Evolutionary conservation across 1,140 invertebrate genomes (phyloP), one percentile per base, ranked within the genome.

Genomic region (Saccostrea cuccullata): DNA sequence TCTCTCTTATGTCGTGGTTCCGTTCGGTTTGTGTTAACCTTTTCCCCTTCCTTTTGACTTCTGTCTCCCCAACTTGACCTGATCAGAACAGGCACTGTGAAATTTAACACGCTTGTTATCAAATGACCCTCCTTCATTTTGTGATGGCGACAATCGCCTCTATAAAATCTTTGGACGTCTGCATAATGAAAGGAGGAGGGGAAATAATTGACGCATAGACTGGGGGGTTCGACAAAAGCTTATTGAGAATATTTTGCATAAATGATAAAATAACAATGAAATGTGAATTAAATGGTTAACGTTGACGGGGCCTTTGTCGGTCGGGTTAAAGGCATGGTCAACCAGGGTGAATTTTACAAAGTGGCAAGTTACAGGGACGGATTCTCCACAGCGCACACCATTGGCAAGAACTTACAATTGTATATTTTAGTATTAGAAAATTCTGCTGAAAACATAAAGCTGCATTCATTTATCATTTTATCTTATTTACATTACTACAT

Each of bases 221-320:
- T 26, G 15, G 5, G 5, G 15, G 70, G 23, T 36, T 26, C 70
- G 70, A 12, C 70, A 30, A 36, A 36, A 15, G 30, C 12, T 77
- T 77, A 77, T 77, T 77, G 70, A 36, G 13, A 36, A 30, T 77
- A 15, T 36, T 36, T 30, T 36, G 26, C 70, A 77, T 77, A 30
- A 77, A 77, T 77, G 70, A 77, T 77, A 77, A 77, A 77, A 77
- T 77, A 77, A 77, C 70, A 77, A 77, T 30, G 30, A 36, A n/a
- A 26, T 11, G 26, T 77, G 12, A 13, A 36, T 26, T 77, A 30
- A 77, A 30, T 26, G 20, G 26, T 77, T 26, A 77, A 77, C 30
- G 30, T 8, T 77, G 70, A 36, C 23, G 30, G 70, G 23, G 13
- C 70, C 23, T 77, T 23, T 77, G 23, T 36, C 30, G 70, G 70